These are phyloP conservation scores for Archilochus colubris DNA, from an alignment of 2,113 vertebrate genomes.

Conservation along the genomic window DNA sequence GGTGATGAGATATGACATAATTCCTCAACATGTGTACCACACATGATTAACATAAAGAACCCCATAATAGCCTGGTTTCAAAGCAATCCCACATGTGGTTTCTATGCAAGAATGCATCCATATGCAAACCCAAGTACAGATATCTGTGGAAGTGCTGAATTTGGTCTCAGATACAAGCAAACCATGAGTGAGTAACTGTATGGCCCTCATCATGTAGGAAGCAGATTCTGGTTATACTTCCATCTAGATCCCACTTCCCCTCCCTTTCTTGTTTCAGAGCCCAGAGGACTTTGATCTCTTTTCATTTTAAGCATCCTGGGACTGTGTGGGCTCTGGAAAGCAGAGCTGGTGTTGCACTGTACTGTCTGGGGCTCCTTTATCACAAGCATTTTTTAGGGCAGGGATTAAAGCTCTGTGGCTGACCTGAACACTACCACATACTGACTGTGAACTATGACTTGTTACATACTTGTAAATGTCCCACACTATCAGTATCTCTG, in stretches of 20 bases:
- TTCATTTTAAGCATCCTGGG: not conserved
- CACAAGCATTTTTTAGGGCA: not conserved
- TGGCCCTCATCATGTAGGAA: not conserved
- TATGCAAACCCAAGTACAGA: not conserved
- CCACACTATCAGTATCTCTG: not conserved
- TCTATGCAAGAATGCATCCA: not conserved
- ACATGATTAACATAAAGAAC: slow-evolving; percentile 52
- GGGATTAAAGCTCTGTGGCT: not conserved
- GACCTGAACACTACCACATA: not conserved
- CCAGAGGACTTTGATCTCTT: not conserved
- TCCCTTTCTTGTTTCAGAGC: not conserved
- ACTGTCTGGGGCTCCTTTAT: not conserved
- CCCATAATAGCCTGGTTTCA: not conserved
- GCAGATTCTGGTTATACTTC: not conserved
- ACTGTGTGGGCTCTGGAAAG: not conserved
- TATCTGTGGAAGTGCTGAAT: not conserved
- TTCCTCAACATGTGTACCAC: slow-evolving; percentile 64
- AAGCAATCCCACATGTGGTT: slow-evolving; percentile 31
- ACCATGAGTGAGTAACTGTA: not conserved
- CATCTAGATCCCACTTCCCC: not conserved
- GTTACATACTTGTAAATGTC: not conserved
- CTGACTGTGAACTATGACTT: not conserved
- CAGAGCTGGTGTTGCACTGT: not conserved
- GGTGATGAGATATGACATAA: slow-evolving; percentile 65
- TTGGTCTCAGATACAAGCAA: not conserved